phyloP scores from a whole-genome alignment of 1,140 invertebrate species.

The Rhysida immarginata region DNA sequence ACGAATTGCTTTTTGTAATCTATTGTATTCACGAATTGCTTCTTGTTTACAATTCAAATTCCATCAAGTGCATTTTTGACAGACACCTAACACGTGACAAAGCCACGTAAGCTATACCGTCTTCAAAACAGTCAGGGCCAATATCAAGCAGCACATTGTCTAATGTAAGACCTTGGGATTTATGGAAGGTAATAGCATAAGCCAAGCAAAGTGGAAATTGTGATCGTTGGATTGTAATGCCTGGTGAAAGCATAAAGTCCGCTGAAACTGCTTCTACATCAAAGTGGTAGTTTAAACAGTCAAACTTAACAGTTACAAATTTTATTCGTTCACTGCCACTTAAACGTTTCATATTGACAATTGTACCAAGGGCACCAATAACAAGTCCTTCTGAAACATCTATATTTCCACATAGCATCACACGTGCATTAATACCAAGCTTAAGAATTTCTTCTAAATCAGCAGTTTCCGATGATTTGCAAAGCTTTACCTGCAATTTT shows the following conservation, averaged over 20 bases:
- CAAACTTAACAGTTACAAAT: background rate
- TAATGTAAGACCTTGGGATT: background rate
- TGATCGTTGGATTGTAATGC: background rate
- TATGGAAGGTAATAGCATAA: background rate
- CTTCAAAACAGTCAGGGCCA: background rate
- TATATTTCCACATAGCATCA: background rate
- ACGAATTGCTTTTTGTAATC: no score
- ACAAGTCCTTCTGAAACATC: background rate
- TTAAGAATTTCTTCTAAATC: background rate
- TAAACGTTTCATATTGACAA: background rate
- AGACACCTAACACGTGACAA: background rate
- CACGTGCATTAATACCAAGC: background rate
- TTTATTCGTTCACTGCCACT: background rate
- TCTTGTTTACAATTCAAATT: no score
- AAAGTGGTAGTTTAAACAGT: background rate
- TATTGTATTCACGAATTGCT: no score
- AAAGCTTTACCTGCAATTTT: background rate
- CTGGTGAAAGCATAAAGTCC: background rate
- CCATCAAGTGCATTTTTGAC: background rate
- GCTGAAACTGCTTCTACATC: background rate
- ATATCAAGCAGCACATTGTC: background rate
- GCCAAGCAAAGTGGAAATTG: background rate
- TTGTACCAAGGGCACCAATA: background rate
- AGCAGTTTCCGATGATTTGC: background rate
- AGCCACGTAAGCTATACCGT: background rate